Base-by-base conservation (phyloP, 2,888 invertebrate species). In the Helleia helle region DNA sequence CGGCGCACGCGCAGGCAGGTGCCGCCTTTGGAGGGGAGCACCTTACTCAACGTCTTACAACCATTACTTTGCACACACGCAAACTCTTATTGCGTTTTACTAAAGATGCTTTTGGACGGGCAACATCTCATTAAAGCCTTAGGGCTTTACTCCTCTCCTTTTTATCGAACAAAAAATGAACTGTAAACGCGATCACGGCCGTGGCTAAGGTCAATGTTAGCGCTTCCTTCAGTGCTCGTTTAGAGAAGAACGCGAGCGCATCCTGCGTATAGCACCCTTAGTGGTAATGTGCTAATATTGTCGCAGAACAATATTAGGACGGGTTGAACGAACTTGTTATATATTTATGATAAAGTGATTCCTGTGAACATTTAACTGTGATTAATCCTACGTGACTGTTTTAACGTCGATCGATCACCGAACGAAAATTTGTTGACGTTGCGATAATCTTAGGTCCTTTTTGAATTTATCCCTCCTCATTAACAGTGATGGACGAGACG, bases 141-240 rank as follows among this genome's bases (percentile, higher is more conserved):
- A 83, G 83, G 77, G 80, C 80, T 71, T 72, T 80, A 81, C 81
- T 84, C 79, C 84, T 84, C 84, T 84, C 84, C 84, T 84, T 84
- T 84, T 84, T 84, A 84, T 83, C 79, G 83, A 81, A 80, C 83
- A 84, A 84, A 84, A 84, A 84, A 83, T 84, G 83, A 84, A 84
- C 84, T 84, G 84, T 84, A 84, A 84, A 84, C 80, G 83, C 84
- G 84, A 84, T 83, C 84, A 83, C 84, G 84, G 83, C 84, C 83
- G 80, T 72, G 62, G 71, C 77, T 83, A 84, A 84, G 84, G 84
- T 84, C 84, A 84, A 84, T 84, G 83, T 83, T 84, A 83, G 81
- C 74, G 81, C 83, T 84, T 84, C 84, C 84, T 84, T 84, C 84
- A 84, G 84, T 84, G 74, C 71, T 70, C 80, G 80, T 71, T 79